Percentiles rank a stretch among this genome's conserved stretches.
Conservation (phyloP, 2,888 invertebrate species). For the Zaprionus lineosus region DNA sequence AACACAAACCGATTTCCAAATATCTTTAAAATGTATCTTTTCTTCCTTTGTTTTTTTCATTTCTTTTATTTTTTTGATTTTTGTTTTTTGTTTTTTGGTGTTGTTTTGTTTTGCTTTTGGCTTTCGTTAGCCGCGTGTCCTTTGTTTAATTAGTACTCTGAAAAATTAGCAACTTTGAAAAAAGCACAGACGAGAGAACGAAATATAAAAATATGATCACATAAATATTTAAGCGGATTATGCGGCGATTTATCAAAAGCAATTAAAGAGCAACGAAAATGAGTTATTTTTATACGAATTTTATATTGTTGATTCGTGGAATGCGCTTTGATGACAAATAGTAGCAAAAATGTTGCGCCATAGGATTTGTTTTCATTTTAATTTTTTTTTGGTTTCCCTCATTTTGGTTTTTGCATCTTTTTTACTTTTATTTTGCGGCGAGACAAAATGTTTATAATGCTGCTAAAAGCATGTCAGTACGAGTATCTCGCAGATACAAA, state of each 20-base stretch:
- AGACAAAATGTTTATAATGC: conserved; percentile 72
- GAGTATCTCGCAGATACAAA: conserved; percentile 67
- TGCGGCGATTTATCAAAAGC: conserved; percentile 77
- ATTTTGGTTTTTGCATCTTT: too few species aligned
- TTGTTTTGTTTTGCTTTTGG: too few species aligned
- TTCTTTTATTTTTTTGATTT: too few species aligned
- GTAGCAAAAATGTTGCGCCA: conserved; percentile 71
- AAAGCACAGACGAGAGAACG: conserved; percentile 5
- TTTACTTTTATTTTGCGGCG: too few species aligned
- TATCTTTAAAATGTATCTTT: conserved; percentile 59
- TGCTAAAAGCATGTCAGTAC: conserved; percentile 71
- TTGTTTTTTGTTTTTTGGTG: too few species aligned
- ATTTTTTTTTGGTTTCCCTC: too few species aligned
- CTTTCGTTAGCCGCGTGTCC: conserved; percentile 58
- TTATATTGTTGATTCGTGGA: conserved; percentile 57
- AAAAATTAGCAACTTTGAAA: conserved; percentile 55
- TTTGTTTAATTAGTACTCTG: conserved; percentile 72
- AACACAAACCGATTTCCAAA: conserved; percentile 16
- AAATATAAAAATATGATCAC: conserved; percentile 42
- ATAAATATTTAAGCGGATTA: conserved; percentile 73
- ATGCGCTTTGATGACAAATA: conserved; percentile 71
- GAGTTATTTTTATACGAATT: conserved; percentile 44
- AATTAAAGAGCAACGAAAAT: conserved; percentile 67
- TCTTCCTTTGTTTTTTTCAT: too few species aligned
- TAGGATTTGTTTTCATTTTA: conserved; percentile 2